These are phyloP conservation scores for Myotis planiceps DNA, from an alignment of 2,797 vertebrate genomes.

Conservation along the genomic window DNA sequence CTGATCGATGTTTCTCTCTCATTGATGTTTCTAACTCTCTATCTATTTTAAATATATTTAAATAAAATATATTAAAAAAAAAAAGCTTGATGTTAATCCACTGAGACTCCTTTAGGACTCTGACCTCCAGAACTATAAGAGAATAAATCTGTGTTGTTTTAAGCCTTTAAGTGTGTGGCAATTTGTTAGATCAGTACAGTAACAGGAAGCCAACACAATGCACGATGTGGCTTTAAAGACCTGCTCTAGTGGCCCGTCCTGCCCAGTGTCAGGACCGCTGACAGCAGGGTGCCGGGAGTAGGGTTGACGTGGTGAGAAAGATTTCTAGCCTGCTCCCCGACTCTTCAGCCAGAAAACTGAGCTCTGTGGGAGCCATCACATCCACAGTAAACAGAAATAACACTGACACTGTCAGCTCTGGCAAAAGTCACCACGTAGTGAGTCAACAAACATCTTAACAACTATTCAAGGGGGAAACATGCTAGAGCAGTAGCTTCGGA, in stretches of 20 bases:
- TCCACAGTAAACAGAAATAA: not conserved
- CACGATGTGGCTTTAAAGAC: not conserved
- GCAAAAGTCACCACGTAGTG: not conserved
- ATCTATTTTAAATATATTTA: no score
- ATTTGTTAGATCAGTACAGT: not conserved
- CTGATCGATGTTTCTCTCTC: no score
- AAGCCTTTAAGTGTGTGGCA: not conserved
- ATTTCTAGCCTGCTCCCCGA: not conserved
- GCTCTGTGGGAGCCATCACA: not conserved
- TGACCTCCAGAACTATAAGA: not conserved
- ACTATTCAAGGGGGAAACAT: not conserved
- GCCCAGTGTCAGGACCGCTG: no score
- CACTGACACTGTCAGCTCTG: not conserved
- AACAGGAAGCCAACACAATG: not conserved
- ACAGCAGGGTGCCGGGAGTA: rapidly evolving
- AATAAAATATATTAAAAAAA: no score
- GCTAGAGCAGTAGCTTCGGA: not conserved
- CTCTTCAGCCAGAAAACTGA: not conserved
- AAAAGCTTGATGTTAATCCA: not conserved
- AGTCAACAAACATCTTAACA: not conserved
- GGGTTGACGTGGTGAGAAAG: not conserved
- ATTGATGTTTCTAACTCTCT: no score
- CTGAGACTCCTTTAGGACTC: not conserved
- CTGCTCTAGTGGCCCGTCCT: not conserved
- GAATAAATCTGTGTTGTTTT: not conserved